Conservation (phyloP, 2,888 invertebrate species). For the Polietes domitor region DNA sequence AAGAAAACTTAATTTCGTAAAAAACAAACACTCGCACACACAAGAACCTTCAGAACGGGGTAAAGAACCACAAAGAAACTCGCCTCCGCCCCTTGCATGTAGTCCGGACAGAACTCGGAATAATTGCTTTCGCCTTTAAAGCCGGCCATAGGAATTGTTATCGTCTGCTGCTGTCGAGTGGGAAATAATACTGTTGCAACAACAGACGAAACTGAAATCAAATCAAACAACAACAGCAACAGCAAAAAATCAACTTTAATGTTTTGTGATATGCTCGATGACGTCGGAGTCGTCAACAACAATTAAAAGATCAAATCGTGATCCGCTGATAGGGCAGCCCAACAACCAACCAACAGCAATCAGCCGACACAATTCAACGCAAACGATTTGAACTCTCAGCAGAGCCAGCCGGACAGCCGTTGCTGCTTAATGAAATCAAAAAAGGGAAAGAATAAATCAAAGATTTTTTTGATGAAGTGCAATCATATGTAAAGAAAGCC, state of each 20-base stretch:
- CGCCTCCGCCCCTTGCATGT: not conserved
- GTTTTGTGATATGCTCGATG: constrained; percentile 49
- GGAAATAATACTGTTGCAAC: constrained; percentile 31
- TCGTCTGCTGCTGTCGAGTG: constrained; percentile 25
- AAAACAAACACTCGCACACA: constrained; percentile 34
- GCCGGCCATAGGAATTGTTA: constrained; percentile 23
- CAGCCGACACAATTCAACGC: constrained; percentile 25
- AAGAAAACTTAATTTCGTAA: constrained; percentile 7
- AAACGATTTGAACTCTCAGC: constrained; percentile 58
- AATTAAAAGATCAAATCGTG: constrained; percentile 67
- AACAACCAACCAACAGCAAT: constrained; percentile 6
- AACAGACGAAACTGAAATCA: constrained; percentile 23
- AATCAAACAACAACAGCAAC: constrained; percentile 37
- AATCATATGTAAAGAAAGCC: constrained; percentile 53
- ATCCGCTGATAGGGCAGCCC: constrained; percentile 60
- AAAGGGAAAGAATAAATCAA: constrained; percentile 62
- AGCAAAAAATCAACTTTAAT: constrained; percentile 35
- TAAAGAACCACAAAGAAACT: constrained; percentile 34
- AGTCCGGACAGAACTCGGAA: not conserved
- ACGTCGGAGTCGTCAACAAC: constrained; percentile 62
- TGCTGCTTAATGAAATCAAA: not conserved
- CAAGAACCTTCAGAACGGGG: not conserved
- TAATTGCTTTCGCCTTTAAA: constrained; percentile 11
- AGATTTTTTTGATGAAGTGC: constrained; percentile 65
- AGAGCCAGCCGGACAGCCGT: not conserved